Conservation (phyloP, 2,113 vertebrate genomes). For the Anhinga rufa region DNA sequence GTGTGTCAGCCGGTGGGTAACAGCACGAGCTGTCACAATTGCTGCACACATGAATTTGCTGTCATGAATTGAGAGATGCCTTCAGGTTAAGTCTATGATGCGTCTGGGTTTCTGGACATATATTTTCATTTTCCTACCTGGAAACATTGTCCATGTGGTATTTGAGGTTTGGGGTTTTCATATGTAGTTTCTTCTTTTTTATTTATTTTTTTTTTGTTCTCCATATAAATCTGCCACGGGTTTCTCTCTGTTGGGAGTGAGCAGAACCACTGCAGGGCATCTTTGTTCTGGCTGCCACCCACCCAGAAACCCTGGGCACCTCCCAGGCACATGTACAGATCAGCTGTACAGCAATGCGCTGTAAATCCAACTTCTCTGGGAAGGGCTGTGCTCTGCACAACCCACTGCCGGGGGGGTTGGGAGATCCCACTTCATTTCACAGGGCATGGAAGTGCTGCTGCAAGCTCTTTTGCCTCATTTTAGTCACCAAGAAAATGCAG, state of each 20-base stretch:
- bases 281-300: background rate
- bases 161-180: background rate
- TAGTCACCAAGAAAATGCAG: background rate
- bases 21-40: background rate
- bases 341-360: background rate
- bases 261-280: background rate
- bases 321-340: background rate
- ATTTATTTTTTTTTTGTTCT: too few relatives aligned
- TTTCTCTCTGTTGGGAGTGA: background rate
- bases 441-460: background rate
- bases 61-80: background rate
- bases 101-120: background rate
- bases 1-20: background rate
- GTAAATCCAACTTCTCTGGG: background rate
- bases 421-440: background rate
- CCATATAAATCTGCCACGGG: background rate
- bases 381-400: background rate
- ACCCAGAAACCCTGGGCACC: background rate
- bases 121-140: background rate
- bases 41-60: background rate
- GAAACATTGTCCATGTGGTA: background rate
- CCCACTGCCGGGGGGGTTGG: accelerated
- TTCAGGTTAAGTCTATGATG: background rate
- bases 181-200: background rate
- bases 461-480: background rate